These are phyloP conservation scores for Scomber colias DNA, from an alignment of 2,113 vertebrate species.

Conservation along the genomic window DNA sequence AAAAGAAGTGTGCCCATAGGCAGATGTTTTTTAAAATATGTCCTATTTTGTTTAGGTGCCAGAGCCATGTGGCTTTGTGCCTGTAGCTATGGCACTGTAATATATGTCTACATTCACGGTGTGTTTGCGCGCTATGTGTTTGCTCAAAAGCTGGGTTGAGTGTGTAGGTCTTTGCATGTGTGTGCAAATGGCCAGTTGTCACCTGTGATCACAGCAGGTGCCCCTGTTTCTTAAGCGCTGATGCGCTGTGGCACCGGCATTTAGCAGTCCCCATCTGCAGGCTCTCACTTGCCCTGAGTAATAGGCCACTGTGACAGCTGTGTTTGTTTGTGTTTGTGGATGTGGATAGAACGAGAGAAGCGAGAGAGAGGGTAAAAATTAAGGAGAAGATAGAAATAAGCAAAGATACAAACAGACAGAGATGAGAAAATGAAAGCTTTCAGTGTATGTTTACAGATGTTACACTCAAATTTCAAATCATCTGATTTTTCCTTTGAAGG, in stretches of 20 bases:
- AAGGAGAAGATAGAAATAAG: slow-evolving; percentile 27
- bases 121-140: slow-evolving; percentile 15
- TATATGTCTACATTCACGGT: slow-evolving; percentile 20
- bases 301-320: slow-evolving; percentile 79
- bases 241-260: slow-evolving; percentile 81
- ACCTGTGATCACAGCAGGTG: slow-evolving; percentile 80
- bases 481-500: slow-evolving; percentile 8
- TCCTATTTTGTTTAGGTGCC: slow-evolving; percentile 36
- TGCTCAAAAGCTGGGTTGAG: slow-evolving; percentile 9
- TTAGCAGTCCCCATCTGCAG: slow-evolving; percentile 81
- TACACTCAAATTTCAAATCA: slow-evolving; percentile 9
- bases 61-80: slow-evolving; percentile 30
- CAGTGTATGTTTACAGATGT: slow-evolving; percentile 14
- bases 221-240: slow-evolving; percentile 66
- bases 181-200: slow-evolving; percentile 68
- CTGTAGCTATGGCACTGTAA: slow-evolving; percentile 40
- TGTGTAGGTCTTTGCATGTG: slow-evolving; percentile 7
- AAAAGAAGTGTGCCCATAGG: slow-evolving; percentile 32
- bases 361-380: slow-evolving; percentile 10
- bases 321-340: slow-evolving; percentile 72
- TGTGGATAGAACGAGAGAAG: slow-evolving; percentile 26
- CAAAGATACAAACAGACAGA: slow-evolving; percentile 23
- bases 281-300: slow-evolving; percentile 76
- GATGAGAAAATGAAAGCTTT: slow-evolving; percentile 25
- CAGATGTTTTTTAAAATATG: slow-evolving; percentile 46